Percentiles rank a stretch among this genome's conserved stretches.
Conservation (phyloP, 2,888 invertebrate genomes). For the Diarsia dahlii region DNA sequence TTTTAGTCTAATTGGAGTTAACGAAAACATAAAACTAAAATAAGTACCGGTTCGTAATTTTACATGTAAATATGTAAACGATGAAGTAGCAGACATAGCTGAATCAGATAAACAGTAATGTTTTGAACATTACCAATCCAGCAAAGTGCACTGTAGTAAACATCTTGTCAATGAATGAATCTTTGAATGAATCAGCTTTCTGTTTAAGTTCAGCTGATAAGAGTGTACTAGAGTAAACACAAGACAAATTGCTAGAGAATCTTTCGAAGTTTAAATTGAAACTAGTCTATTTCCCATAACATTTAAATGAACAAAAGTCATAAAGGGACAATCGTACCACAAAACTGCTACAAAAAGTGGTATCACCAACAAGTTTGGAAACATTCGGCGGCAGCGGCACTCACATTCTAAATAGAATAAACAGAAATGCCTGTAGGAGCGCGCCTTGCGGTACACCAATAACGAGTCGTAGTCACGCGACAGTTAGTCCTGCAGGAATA, state of each 20-base stretch:
- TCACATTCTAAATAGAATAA: slow-evolving; percentile 78
- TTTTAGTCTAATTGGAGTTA: slow-evolving; percentile 40
- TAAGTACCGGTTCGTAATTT: slow-evolving; percentile 4
- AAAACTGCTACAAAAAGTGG: slow-evolving; percentile 65
- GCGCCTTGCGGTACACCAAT: slow-evolving; percentile 81
- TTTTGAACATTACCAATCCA: slow-evolving; percentile 16
- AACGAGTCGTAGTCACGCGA: slow-evolving; percentile 87
- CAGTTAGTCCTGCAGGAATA: slow-evolving; percentile 87
- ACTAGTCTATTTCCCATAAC: background rate
- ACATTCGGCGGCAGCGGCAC: slow-evolving; percentile 71
- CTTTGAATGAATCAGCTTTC: slow-evolving; percentile 40
- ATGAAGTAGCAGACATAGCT: slow-evolving; percentile 13
- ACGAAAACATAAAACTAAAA: slow-evolving; percentile 32
- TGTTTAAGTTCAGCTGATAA: slow-evolving; percentile 33
- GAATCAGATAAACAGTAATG: slow-evolving; percentile 1
- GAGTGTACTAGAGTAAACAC: slow-evolving; percentile 18
- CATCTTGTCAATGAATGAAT: slow-evolving; percentile 36
- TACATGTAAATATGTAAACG: slow-evolving; percentile 30
- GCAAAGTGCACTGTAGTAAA: slow-evolving; percentile 20
- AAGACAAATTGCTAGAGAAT: background rate
- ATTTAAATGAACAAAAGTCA: slow-evolving; percentile 26
- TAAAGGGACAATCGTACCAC: slow-evolving; percentile 50
- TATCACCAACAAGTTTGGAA: slow-evolving; percentile 70
- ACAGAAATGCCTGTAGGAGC: slow-evolving; percentile 76
- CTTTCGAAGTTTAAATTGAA: slow-evolving; percentile 1